Percentiles rank a stretch among this genome's conserved stretches.
Evolutionary conservation across 2,888 invertebrate genomes (phyloP).

Genomic region (Cremastobaeus sp.): DNA sequence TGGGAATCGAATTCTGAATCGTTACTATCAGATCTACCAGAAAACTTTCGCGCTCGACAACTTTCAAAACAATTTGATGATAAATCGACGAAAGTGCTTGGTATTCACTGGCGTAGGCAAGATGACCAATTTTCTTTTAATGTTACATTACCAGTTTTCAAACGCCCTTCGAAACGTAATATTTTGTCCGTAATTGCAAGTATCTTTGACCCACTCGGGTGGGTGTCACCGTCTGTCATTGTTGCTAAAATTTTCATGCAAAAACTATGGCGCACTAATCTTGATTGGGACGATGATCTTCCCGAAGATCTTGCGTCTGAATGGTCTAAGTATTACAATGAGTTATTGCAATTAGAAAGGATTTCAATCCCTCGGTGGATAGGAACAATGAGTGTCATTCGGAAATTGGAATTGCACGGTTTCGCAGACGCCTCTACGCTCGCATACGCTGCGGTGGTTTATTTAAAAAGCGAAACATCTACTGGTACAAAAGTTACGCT

Average conservation of each 20-base stretch:
- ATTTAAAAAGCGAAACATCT: background rate
- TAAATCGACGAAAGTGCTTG: background rate
- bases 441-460: background rate
- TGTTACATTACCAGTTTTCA: no score
- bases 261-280: background rate
- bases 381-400: no score
- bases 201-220: background rate
- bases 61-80: background rate
- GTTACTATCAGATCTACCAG: background rate
- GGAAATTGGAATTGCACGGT: background rate
- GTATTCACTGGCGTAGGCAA: conserved; percentile 2
- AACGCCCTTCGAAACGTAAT: no score
- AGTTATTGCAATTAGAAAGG: background rate
- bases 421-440: background rate
- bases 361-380: background rate
- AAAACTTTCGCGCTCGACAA: background rate
- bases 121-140: conserved; percentile 2
- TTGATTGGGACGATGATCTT: background rate
- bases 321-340: background rate
- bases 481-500: background rate
- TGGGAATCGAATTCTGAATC: no score
- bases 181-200: background rate
- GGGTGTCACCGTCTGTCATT: background rate
- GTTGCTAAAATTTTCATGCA: background rate
- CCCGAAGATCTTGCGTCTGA: background rate